phyloP scores from a whole-genome alignment of 37 sponge, comb jelly and placozoan genomes.

The Chondrosia reniformis region DNA sequence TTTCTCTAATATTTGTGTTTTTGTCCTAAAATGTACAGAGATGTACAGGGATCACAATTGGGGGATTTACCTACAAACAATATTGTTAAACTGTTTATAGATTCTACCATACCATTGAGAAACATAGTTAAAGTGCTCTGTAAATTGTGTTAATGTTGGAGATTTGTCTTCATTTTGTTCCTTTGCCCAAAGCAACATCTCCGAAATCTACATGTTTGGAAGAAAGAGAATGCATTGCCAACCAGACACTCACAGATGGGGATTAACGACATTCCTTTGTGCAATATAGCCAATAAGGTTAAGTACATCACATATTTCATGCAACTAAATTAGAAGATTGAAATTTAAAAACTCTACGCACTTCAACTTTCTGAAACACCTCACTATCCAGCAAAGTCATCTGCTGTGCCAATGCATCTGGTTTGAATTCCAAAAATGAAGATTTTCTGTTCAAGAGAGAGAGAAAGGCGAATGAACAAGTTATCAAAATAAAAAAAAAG shows the following conservation, averaged over 20 bases:
- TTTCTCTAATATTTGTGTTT: conserved; percentile 56
- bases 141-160: conserved; percentile 78
- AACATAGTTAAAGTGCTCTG: conserved; percentile 93
- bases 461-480: too few species aligned
- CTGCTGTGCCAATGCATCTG: conserved; percentile 67
- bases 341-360: too few species aligned
- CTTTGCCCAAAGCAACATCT: conserved; percentile 83
- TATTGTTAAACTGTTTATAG: background rate
- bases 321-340: too few species aligned
- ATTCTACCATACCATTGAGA: conserved; percentile 61
- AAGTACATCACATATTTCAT: too few species aligned
- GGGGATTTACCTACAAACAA: background rate
- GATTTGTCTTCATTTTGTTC: conserved; percentile 84
- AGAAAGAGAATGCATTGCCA: background rate
- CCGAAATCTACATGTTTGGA: conserved; percentile 43
- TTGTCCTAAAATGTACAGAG: conserved; percentile 27
- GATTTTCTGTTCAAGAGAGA: conserved; percentile 13
- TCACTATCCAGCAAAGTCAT: conserved; percentile 83
- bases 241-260: background rate
- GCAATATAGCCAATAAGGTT: too few species aligned
- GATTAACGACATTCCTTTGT: background rate
- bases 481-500: too few species aligned
- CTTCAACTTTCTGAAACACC: conserved; percentile 79
- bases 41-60: background rate
- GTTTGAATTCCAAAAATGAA: conserved; percentile 42